Base-by-base conservation (phyloP, 1,140 invertebrate species). In the Eupeodes corollae region DNA sequence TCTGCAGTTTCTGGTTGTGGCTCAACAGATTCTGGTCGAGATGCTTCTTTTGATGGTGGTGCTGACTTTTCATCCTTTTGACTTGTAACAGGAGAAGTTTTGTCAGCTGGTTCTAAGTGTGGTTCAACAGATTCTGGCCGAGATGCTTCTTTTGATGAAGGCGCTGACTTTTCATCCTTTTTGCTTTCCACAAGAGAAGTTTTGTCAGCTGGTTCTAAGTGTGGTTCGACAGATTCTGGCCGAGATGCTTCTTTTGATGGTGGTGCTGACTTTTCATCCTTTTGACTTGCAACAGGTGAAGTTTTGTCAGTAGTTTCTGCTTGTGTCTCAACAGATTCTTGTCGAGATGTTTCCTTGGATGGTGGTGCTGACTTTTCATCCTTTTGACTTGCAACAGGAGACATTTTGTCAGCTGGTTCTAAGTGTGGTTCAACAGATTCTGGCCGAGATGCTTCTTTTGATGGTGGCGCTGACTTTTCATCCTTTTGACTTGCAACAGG, bases 111-210 rank as follows among this genome's bases (percentile, higher is more conserved):
- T 35, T 35, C 34, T 35, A n/a, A n/a, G 5, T 15, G 3, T 1
- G 12, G 38, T 16, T 13, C 51, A 6, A 46, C 16, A 10, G 56
- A 59, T 13, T 43, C 46, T 9, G 39, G 48, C 6, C 53, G 48
- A 3, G 52, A 44, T 30, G 47, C 19, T 15, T 55, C 50, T 42
- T 57, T 51, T 41, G 39, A 41, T 15, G 39, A 5, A 5, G 19
- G 12, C 6, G 39, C 5, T 16, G 48, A 52, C 31, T 48, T 51
- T 11, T 50, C 47, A 21, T 44, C 48, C 12, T 42, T 49, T 2
- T 13, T 11, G 5, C 33, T 35, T 44, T 47, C 46, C 0, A 39
- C 30, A 8, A 44, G 42, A 44, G 3, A 26, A 32, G 33, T 30
- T 18, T 30, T 33, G 1, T 41, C 19, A 30, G 30, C 40, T 18